Base-by-base conservation (phyloP, 2,888 invertebrate genomes). In the Euplagia quadripunctaria region DNA sequence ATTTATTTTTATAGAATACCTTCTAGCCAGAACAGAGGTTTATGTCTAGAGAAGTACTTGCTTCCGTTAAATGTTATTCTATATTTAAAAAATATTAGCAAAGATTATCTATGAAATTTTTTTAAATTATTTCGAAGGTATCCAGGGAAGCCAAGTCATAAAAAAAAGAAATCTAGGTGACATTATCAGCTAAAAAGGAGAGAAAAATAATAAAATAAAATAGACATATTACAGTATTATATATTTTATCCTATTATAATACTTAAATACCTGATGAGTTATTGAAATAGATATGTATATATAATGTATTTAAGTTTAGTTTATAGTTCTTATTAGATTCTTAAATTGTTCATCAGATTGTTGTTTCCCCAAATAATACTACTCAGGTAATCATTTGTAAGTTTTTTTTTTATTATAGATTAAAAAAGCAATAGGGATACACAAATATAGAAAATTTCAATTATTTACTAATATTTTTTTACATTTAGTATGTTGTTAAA, bases 1-100 rank as follows among this genome's bases (percentile, higher is more conserved):
- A 71, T 58, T 20, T 20, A 46, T 66, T 58, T 71, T 46, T 58
- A 31, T 7, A 71, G 58, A 52, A 68, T 16, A 51, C 16, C 49
- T 14, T 65, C 58, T 49, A 69, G 41, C 4, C 71, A 46, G 43
- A 46, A 9, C 43, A 46, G 6, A 46, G 3, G 8, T 46, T 6
- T 9, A n/a, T n/a, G 49, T 69, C 20, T 58, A 58, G 9, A 4
- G 9, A 20, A 58, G 58, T 12, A 20, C 20, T 2, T 31, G 31
- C 31, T 20, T 20, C 1, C 20, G n/a, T 4, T 11, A 58, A 58
- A 4, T 61, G 61, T 1, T 6, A 31, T 2, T 61, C 12, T 31
- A 31, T 12, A 31, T 31, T 61, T 20, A 61, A 61, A 61, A 61
- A 31, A 31, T 1, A 14, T 14, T 31, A 31, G 58, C n/a, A 58